A percentile compares a stretch with the other conserved stretches of the same genome.
Conservation (phyloP, 2,797 vertebrate species). For the Cirrhinus molitorella region DNA sequence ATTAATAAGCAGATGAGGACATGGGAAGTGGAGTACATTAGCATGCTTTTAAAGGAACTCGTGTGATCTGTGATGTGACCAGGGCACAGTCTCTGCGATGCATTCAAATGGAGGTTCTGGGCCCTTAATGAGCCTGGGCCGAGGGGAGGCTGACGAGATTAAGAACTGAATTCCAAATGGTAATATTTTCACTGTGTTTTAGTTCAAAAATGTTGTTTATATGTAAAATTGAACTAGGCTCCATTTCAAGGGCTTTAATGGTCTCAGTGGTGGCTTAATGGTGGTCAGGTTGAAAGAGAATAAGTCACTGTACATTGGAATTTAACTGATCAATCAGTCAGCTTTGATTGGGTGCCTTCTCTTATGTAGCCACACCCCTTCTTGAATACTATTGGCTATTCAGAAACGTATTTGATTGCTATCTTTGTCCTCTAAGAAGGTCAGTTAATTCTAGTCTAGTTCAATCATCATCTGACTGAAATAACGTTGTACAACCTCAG, state of each 20-base stretch:
- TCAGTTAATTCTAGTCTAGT: background rate
- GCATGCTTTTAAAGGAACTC: constrained; percentile 68
- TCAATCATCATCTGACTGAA: constrained; percentile 18
- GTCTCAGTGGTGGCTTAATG: background rate
- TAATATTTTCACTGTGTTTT: constrained; percentile 63
- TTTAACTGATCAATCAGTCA: background rate
- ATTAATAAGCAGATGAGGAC: constrained; percentile 71
- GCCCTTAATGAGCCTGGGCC: constrained; percentile 60
- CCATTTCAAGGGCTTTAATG: constrained; percentile 17
- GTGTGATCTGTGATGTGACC: constrained; percentile 56
- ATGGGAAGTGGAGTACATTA: constrained; percentile 65
- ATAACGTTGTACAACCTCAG: constrained; percentile 10
- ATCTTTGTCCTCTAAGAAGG: constrained; percentile 20
- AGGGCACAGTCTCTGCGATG: constrained; percentile 56
- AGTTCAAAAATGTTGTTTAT: constrained; percentile 25
- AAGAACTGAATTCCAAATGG: constrained; percentile 67
- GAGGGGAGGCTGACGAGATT: constrained; percentile 62
- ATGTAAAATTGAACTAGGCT: background rate
- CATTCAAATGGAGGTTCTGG: constrained; percentile 61
- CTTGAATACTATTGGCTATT: background rate
- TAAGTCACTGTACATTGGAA: background rate
- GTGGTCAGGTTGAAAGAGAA: background rate
- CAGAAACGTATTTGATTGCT: background rate
- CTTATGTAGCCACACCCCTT: background rate
- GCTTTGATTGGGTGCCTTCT: background rate